phyloP scores from a whole-genome alignment of 2,113 vertebrate species.

The Bujurquina vittata region DNA sequence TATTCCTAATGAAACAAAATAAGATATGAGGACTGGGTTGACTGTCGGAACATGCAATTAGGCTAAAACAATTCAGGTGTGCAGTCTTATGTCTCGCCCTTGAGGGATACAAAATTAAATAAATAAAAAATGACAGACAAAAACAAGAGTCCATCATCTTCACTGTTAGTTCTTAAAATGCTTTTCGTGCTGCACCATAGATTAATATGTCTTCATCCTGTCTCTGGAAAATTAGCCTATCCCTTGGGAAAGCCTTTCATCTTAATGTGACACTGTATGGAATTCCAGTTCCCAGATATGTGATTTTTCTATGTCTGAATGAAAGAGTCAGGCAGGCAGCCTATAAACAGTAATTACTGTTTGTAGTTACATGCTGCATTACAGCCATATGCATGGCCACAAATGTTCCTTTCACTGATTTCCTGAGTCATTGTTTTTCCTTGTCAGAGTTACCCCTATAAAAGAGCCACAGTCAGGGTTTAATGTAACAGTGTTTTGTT shows the following conservation, averaged over 20 bases:
- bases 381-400: background rate
- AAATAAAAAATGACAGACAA: background rate
- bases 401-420: background rate
- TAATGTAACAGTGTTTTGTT: conserved; percentile 29
- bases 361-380: conserved; percentile 9
- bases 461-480: conserved; percentile 16
- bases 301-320: conserved; percentile 11
- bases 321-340: background rate
- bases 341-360: conserved; percentile 28
- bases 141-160: conserved; percentile 35
- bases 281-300: background rate
- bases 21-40: conserved; percentile 56
- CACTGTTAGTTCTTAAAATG: conserved; percentile 29
- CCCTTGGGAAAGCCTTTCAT: conserved; percentile 42
- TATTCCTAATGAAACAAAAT: conserved; percentile 66
- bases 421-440: background rate
- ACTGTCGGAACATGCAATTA: conserved; percentile 59
- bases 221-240: conserved; percentile 42
- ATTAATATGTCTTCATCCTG: conserved; percentile 56
- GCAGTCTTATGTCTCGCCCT: conserved; percentile 44
- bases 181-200: conserved; percentile 29
- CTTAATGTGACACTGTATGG: conserved; percentile 31
- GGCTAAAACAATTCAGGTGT: conserved; percentile 52
- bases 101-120: conserved; percentile 25
- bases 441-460: background rate